phyloP scores from a whole-genome alignment of 2,113 vertebrate genomes.

The Riparia riparia region DNA sequence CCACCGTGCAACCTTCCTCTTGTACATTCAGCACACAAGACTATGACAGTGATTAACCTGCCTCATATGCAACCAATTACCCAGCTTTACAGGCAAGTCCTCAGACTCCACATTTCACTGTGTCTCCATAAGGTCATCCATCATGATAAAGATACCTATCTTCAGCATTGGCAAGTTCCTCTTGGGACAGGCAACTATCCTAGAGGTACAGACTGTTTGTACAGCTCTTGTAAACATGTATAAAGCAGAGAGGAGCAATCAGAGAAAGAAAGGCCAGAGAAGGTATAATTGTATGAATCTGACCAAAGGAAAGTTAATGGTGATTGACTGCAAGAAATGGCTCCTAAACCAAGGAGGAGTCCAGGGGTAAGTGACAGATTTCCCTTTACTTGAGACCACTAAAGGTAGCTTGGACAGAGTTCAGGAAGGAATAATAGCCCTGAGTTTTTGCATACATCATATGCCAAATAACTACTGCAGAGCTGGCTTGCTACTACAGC shows the following conservation, averaged over 20 bases:
- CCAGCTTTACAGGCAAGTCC: neutral
- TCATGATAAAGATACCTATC: neutral
- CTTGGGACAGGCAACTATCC: conserved; percentile 5
- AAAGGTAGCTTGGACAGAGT: neutral
- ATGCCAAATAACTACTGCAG: neutral
- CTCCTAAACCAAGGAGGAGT: neutral
- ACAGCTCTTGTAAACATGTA: neutral
- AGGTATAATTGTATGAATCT: neutral
- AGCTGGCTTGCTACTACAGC: neutral
- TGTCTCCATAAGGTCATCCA: neutral
- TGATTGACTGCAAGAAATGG: neutral
- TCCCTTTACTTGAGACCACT: neutral
- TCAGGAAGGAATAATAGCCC: neutral
- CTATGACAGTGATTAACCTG: conserved; percentile 33
- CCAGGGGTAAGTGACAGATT: neutral
- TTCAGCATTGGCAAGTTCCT: neutral
- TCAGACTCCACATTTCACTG: neutral
- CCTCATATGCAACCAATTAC: conserved; percentile 32
- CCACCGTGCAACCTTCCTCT: neutral
- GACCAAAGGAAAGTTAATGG: neutral
- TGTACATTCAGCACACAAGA: neutral
- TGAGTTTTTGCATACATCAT: neutral
- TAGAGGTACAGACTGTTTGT: neutral
- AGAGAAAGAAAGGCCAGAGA: neutral
- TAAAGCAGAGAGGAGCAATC: neutral